phyloP scores from a whole-genome alignment of 64 coral and sea anemone species.

The Cladopsammia gracilis region DNA sequence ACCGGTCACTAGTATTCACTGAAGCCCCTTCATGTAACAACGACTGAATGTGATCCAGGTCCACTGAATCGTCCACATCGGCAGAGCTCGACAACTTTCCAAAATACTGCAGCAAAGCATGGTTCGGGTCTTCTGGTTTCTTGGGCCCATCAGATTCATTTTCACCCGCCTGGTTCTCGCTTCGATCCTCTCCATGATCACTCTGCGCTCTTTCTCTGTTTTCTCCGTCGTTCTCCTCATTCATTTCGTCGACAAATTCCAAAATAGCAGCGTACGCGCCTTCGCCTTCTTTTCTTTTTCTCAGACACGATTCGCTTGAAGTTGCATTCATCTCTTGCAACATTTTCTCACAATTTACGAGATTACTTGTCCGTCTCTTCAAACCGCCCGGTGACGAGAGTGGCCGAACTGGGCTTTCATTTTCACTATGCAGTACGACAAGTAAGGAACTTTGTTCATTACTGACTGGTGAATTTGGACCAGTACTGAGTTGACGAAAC shows the following conservation, averaged over 20 bases:
- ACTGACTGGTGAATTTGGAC: neutral
- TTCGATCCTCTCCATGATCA: neutral
- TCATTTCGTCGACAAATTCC: neutral
- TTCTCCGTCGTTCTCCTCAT: neutral
- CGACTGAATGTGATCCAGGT: conserved; percentile 73
- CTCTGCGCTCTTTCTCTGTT: neutral
- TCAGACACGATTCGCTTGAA: neutral
- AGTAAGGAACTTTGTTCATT: neutral
- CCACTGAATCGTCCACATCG: conserved; percentile 55
- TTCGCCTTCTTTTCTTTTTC: neutral
- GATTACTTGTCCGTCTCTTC: conserved; percentile 22
- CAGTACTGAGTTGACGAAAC: neutral
- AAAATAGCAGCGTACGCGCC: neutral
- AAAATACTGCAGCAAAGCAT: conserved; percentile 66
- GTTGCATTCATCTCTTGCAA: conserved; percentile 9
- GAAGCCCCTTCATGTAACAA: conserved; percentile 54
- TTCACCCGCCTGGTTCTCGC: neutral
- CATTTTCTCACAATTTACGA: conserved; percentile 32
- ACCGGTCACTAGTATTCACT: conserved; percentile 59
- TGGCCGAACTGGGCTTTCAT: neutral
- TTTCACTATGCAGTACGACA: neutral
- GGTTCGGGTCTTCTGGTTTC: conserved; percentile 39
- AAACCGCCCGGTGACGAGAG: neutral
- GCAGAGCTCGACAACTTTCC: conserved; percentile 53
- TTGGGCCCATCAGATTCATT: neutral